Evolutionary conservation across 2,888 invertebrate species (phyloP), one percentile per base, ranked within the genome.

Genomic region (Digitonthophagus gazella): DNA sequence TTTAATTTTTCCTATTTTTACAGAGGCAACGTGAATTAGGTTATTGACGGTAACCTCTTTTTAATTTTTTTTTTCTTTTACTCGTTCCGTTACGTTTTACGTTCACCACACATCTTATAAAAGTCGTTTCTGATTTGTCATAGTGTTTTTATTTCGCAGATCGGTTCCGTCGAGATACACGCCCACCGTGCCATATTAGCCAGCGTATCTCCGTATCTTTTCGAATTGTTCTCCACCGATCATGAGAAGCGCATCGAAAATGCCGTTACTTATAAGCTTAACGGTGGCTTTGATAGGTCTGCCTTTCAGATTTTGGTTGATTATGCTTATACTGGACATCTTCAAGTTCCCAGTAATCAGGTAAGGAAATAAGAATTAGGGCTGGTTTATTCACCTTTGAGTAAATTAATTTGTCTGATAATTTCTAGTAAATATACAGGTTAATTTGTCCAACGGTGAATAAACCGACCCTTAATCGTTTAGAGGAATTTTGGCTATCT

Each of bases 111-210:
- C 16, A 14, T 44, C 28, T 22, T 20, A 56, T 55, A n/a, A 57
- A n/a, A 5, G 56, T 18, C 18, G 44, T 56, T 57, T 18, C 64
- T 19, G 8, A 18, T 20, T 64, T 58, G 58, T 66, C 64, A 71
- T 65, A 15, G 8, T 75, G 75, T 76, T 73, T 72, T 74, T 72
- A 19, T 69, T 73, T 71, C 79, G 67, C 80, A 89, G 89, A 87
- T 90, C 75, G 91, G 88, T 63, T 89, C 86, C 75, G 85, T 86
- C 54, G 94, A 93, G 81, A 86, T 92, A 65, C 88, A 89, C 72
- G 91, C 90, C 11, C 95, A 95, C 82, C 86, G 91, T 75, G 93
- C 92, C 65, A 91, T 94, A 70, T 84, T 94, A 76, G 93, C 93
- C 2, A 91, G 92, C 74, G 90, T 90, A 64, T 92, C 93, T 74